These are phyloP conservation scores for Ascaphus truei DNA, from an alignment of 2,113 vertebrate species.

Conservation along the genomic window DNA sequence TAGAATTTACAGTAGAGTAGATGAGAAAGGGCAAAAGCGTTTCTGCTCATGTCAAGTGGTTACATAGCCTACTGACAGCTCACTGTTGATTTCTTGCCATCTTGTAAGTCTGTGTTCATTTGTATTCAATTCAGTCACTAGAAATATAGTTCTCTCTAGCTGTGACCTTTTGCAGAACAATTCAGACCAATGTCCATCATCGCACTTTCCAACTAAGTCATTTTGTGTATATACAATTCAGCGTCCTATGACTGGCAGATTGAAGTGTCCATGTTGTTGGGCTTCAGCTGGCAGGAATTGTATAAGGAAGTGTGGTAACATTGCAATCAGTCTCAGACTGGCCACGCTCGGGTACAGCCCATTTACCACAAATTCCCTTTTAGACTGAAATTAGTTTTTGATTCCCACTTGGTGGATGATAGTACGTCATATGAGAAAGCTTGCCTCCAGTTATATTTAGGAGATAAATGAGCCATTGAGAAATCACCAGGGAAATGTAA, in stretches of 20 bases:
- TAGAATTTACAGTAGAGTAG: constrained; percentile 24
- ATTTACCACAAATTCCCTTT: constrained; percentile 51
- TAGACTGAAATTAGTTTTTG: constrained; percentile 54
- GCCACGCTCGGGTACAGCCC: constrained; percentile 35
- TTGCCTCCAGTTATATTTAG: constrained; percentile 49
- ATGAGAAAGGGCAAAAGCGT: constrained; percentile 24
- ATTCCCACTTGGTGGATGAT: constrained; percentile 52
- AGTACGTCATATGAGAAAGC: constrained; percentile 52
- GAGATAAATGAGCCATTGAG: constrained; percentile 51
- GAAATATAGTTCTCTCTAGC: constrained; percentile 38
- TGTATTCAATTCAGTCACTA: constrained; percentile 41
- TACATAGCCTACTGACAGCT: constrained; percentile 50
- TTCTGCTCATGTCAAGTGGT: constrained; percentile 35
- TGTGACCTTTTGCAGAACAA: constrained; percentile 40
- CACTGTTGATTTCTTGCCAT: constrained; percentile 39
- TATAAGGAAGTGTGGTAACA: neutral
- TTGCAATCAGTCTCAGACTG: constrained; percentile 41
- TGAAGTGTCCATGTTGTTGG: constrained; percentile 30
- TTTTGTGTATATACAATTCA: constrained; percentile 8
- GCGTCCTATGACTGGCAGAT: constrained; percentile 5
- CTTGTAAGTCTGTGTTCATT: constrained; percentile 42
- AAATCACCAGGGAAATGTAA: constrained; percentile 39
- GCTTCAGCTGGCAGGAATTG: constrained; percentile 10
- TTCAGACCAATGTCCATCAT: constrained; percentile 35
- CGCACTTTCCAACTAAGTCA: constrained; percentile 16